phyloP scores from a whole-genome alignment of 1,140 invertebrate genomes.

The Drosophila varians region DNA sequence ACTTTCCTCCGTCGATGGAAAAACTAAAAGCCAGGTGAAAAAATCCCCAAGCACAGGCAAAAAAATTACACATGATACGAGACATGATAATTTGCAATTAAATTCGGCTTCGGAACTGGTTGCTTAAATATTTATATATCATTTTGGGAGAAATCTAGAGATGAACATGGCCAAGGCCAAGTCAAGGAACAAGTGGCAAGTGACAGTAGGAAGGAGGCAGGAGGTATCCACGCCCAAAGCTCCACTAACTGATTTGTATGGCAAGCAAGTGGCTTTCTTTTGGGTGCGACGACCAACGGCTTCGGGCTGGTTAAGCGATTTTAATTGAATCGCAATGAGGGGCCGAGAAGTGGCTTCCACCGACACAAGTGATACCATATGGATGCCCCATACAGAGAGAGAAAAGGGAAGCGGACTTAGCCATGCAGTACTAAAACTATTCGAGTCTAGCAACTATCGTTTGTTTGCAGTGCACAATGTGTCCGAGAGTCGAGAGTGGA shows the following conservation, averaged over 20 bases:
- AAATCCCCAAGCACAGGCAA: no score
- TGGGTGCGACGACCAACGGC: constrained; percentile 43
- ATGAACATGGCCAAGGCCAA: constrained; percentile 41
- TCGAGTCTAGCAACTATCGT: no score
- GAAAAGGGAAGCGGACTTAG: no score
- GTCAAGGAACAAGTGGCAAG: constrained; percentile 32
- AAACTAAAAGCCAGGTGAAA: constrained; percentile 36
- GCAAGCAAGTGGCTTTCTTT: constrained; percentile 38
- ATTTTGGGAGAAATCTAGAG: constrained; percentile 67
- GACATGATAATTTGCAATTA: constrained; percentile 71
- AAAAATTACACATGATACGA: constrained; percentile 51
- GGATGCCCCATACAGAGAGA: constrained; percentile 4
- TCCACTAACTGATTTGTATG: constrained; percentile 44
- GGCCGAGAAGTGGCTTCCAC: background rate
- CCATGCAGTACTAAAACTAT: no score
- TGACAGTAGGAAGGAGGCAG: background rate
- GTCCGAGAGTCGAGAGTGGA: constrained; percentile 14
- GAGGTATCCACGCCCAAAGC: constrained; percentile 22
- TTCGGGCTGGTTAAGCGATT: constrained; percentile 54
- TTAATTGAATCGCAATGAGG: constrained; percentile 74
- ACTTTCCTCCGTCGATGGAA: constrained; percentile 68
- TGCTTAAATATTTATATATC: constrained; percentile 47
- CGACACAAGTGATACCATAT: background rate
- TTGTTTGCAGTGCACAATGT: constrained; percentile 30
- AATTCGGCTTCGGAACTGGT: constrained; percentile 57